phyloP scores from a whole-genome alignment of 2,888 invertebrate genomes.

The Melikaiella ostensackeni region DNA sequence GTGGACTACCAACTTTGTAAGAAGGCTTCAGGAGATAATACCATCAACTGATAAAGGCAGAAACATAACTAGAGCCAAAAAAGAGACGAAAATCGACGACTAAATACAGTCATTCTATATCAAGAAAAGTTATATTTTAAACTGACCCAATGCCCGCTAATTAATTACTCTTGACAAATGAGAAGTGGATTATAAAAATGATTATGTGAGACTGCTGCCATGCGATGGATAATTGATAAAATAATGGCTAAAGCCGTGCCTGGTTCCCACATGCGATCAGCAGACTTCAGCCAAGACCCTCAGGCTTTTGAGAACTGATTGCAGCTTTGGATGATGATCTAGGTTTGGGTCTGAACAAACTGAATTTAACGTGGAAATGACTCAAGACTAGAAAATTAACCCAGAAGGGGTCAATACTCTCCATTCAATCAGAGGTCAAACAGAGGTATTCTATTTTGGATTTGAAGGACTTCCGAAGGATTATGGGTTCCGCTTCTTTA shows the following conservation, averaged over 20 bases:
- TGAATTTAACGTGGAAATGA: neutral
- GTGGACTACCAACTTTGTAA: conserved; percentile 27
- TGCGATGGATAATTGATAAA: conserved; percentile 17
- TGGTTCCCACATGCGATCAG: conserved; percentile 60
- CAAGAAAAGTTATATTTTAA: neutral
- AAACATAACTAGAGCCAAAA: neutral
- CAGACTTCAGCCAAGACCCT: neutral
- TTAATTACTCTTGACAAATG: neutral
- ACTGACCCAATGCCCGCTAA: neutral
- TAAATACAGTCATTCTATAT: neutral
- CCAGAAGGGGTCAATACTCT: neutral
- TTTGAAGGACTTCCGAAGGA: neutral
- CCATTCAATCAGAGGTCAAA: neutral
- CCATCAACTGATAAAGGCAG: neutral
- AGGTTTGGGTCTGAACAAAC: conserved; percentile 12
- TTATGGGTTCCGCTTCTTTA: neutral
- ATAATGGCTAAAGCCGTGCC: conserved; percentile 56
- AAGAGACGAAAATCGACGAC: neutral
- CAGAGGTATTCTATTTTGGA: neutral
- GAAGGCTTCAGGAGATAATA: neutral
- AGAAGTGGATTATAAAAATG: neutral
- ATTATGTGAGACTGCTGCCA: neutral
- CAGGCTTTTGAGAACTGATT: neutral
- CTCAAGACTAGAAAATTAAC: neutral
- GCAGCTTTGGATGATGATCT: conserved; percentile 8